Evolutionary conservation across 2,797 vertebrate species (phyloP).

Genomic region (Pangasius larnaudii): DNA sequence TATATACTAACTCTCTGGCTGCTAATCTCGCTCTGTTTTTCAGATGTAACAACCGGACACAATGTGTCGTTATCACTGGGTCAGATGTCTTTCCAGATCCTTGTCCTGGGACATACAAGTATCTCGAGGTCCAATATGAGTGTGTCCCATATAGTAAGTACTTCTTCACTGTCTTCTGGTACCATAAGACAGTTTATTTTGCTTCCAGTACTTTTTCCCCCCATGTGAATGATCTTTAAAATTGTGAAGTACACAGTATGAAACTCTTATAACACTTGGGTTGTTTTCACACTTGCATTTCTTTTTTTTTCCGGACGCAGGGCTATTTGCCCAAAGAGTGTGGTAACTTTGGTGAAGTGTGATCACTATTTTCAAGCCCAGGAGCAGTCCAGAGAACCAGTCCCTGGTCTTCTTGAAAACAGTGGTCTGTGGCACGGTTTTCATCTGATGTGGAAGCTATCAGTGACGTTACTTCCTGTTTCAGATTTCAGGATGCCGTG

Average conservation of each 20-base stretch:
- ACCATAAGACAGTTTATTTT: neutral
- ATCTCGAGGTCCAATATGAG: constrained; percentile 99
- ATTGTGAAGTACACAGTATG: neutral
- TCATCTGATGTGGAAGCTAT: neutral
- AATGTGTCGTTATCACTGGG: constrained; percentile 98
- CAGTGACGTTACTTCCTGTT: neutral
- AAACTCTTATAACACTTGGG: neutral
- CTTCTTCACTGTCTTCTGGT: constrained; percentile 35
- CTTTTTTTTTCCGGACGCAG: neutral
- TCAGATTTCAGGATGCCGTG: neutral
- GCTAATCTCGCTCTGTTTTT: constrained; percentile 65
- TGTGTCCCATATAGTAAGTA: constrained; percentile 99
- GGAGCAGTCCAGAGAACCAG: neutral
- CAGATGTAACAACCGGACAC: constrained; percentile 99
- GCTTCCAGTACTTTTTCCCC: neutral
- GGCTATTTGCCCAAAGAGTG: neutral
- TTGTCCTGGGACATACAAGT: constrained; percentile 99
- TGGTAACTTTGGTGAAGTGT: neutral
- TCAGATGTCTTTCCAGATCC: constrained; percentile 99
- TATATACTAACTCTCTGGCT: constrained; percentile 65
- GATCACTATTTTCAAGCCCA: neutral
- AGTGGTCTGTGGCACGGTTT: neutral
- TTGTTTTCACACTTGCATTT: constrained; percentile 11
- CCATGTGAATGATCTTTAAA: neutral
- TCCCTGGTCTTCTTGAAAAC: neutral